Conservation (phyloP, 2,888 invertebrate genomes). For the Hybos culiciformis region DNA sequence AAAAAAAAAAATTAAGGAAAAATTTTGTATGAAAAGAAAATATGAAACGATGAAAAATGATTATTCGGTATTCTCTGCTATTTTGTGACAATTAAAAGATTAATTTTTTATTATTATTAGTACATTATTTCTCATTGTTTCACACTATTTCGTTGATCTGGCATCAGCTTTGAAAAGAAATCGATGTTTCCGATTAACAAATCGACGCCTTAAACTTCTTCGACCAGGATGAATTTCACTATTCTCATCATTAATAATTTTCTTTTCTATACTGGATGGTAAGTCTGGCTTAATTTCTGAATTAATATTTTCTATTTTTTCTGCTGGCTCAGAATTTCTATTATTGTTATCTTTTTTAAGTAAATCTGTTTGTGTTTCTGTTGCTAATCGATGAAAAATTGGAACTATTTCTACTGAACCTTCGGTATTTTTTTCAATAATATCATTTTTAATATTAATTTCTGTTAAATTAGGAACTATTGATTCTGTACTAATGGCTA, state of each 20-base stretch:
- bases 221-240: slow-evolving; percentile 34
- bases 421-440: slow-evolving; percentile 3
- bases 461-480: background rate
- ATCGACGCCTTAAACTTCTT: slow-evolving; percentile 31
- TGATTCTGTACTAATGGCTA: background rate
- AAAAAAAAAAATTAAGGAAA: too few species aligned
- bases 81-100: too few species aligned
- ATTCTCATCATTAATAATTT: slow-evolving; percentile 29
- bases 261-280: slow-evolving; percentile 32
- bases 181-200: slow-evolving; percentile 38
- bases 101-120: too few species aligned
- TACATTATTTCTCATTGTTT: too few species aligned
- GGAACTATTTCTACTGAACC: slow-evolving; percentile 20
- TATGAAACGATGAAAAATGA: too few species aligned
- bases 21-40: too few species aligned
- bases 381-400: slow-evolving; percentile 22
- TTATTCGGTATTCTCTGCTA: too few species aligned
- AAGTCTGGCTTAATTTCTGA: too few species aligned
- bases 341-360: slow-evolving; percentile 16
- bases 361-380: slow-evolving; percentile 13
- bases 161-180: slow-evolving; percentile 34
- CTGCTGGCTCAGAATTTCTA: background rate
- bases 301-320: background rate
- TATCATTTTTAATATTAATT: slow-evolving; percentile 12
- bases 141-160: too few species aligned